Percentiles rank a stretch among this genome's conserved stretches.
Evolutionary conservation across 1,140 invertebrate genomes (phyloP).

Genomic region (Heliconius hewitsoni): DNA sequence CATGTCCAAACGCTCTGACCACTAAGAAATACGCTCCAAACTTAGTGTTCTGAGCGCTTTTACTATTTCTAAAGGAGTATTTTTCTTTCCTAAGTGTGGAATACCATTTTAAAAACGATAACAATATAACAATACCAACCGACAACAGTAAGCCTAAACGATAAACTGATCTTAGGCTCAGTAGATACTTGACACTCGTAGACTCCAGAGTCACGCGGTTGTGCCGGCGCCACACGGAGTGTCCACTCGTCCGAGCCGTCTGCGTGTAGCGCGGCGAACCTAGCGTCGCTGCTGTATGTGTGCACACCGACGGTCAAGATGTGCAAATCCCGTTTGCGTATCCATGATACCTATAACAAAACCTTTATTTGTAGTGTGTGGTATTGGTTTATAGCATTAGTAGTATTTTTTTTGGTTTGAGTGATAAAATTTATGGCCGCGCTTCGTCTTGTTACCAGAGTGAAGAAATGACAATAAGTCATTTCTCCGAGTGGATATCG

Average conservation of each 20-base stretch:
- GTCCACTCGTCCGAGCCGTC: conserved; percentile 94
- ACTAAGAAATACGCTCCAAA: too few relatives aligned
- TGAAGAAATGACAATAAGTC: too few relatives aligned
- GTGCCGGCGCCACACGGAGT: conserved; percentile 89
- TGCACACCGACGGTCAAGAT: conserved; percentile 88
- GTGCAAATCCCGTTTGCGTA: conserved; percentile 87
- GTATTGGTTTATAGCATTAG: background rate
- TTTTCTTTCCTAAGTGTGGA: too few relatives aligned
- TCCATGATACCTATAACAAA: conserved; percentile 86
- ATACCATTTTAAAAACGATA: too few relatives aligned
- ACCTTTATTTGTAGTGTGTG: background rate
- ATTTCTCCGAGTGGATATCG: too few relatives aligned
- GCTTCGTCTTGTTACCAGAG: too few relatives aligned
- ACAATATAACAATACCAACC: conserved; percentile 83
- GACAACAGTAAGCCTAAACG: conserved; percentile 90
- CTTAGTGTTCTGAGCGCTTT: too few relatives aligned
- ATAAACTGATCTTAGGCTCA: conserved; percentile 91
- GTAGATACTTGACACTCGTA: conserved; percentile 95
- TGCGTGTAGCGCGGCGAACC: conserved; percentile 90
- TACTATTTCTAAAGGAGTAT: too few relatives aligned
- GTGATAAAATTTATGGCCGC: background rate
- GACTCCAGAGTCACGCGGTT: conserved; percentile 87
- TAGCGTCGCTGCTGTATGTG: conserved; percentile 88
- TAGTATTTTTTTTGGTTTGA: background rate
- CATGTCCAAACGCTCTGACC: too few relatives aligned